Conservation (phyloP, 2,888 invertebrate genomes). For the Dasypogon diadema region DNA sequence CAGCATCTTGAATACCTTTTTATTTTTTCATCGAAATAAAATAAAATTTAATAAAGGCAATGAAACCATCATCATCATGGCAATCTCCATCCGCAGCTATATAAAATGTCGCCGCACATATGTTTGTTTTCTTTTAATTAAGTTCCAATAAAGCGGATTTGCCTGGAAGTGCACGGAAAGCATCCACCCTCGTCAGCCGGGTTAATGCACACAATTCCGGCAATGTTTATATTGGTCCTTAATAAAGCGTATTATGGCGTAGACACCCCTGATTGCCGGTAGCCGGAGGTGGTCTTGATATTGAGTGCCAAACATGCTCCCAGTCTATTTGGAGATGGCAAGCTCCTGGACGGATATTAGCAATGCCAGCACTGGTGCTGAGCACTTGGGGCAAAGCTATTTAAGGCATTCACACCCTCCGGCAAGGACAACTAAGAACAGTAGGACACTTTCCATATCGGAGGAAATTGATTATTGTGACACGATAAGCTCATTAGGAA, state of each 20-base stretch:
- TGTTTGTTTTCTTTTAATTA: slow-evolving; percentile 39
- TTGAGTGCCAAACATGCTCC: slow-evolving; percentile 23
- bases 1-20: no score
- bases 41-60: not conserved
- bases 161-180: not conserved
- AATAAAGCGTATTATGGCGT: slow-evolving; percentile 37
- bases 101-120: not conserved
- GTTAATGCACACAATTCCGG: slow-evolving; percentile 32
- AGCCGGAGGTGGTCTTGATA: slow-evolving; percentile 23
- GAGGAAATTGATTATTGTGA: slow-evolving; percentile 43
- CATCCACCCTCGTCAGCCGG: not conserved
- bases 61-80: not conserved
- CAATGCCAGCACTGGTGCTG: not conserved
- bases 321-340: not conserved
- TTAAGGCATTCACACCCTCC: slow-evolving; percentile 12
- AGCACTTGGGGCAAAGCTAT: not conserved
- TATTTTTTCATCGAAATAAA: no score
- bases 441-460: slow-evolving; percentile 17
- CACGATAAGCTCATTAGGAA: slow-evolving; percentile 49
- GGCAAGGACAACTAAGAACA: slow-evolving; percentile 1
- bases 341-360: slow-evolving; percentile 2
- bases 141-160: slow-evolving; percentile 48
- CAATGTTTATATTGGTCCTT: slow-evolving; percentile 51
- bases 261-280: slow-evolving; percentile 20
- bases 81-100: not conserved